phyloP scores from a whole-genome alignment of 2,888 invertebrate species.

The Eudasyphora cyanicolor region DNA sequence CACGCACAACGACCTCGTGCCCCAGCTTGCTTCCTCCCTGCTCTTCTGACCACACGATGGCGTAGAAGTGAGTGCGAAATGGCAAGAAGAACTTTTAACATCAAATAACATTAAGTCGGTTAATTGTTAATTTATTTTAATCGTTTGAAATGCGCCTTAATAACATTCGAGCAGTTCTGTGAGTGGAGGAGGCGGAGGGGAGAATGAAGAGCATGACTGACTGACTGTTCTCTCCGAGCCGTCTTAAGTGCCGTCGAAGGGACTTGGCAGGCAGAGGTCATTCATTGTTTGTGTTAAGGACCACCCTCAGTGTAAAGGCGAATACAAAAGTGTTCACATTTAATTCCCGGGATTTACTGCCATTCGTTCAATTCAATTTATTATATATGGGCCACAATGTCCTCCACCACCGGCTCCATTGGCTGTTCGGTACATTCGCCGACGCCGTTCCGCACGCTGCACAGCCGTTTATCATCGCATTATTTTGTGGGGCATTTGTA shows the following conservation, averaged over 20 bases:
- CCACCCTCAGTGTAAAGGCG: not conserved
- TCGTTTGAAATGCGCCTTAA: conserved; percentile 18
- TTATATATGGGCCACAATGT: too few species aligned
- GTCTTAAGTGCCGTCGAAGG: not conserved
- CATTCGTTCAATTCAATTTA: conserved; percentile 32
- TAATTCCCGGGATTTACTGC: conserved; percentile 34
- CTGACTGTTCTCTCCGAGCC: not conserved
- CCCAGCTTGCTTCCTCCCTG: too few species aligned
- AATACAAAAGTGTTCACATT: not conserved
- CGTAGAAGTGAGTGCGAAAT: not conserved
- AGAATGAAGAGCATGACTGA: not conserved
- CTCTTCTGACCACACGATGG: too few species aligned
- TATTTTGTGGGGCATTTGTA: conserved; percentile 33
- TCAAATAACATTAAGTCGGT: conserved; percentile 43
- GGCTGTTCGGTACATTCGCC: not conserved
- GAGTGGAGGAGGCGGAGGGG: not conserved
- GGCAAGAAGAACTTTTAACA: conserved; percentile 20
- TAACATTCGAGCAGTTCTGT: not conserved
- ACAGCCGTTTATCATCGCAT: not conserved
- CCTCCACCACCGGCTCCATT: not conserved
- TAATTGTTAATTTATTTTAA: conserved; percentile 56
- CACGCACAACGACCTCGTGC: not conserved
- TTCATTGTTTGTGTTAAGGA: not conserved
- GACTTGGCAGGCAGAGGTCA: not conserved
- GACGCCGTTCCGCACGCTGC: not conserved